Conservation (phyloP, 2,888 invertebrate genomes). For the Cryptops parisi region DNA sequence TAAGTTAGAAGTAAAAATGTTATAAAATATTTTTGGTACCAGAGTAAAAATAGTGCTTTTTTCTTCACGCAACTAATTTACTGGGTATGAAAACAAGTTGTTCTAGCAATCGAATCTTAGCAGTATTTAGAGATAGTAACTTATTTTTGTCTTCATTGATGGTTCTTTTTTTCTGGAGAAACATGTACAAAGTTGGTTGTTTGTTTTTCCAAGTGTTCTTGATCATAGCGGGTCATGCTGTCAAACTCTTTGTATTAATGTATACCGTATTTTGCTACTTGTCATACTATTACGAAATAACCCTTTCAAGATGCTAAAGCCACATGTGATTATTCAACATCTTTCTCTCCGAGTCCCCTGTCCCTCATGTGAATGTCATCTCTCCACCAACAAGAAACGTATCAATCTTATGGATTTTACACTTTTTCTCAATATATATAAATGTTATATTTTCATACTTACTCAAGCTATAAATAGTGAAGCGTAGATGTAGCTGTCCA, state of each 20-base stretch:
- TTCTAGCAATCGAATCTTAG: too few species aligned
- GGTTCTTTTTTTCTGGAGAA: slow-evolving; percentile 6
- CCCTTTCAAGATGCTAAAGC: neutral
- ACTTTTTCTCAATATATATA: slow-evolving; percentile 13
- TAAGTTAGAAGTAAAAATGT: slow-evolving; percentile 12
- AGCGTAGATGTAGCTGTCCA: too few species aligned
- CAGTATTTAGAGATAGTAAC: slow-evolving; percentile 9
- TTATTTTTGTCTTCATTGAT: slow-evolving; percentile 8
- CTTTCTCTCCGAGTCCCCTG: slow-evolving; percentile 7
- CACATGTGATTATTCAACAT: slow-evolving; percentile 6
- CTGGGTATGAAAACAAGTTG: too few species aligned
- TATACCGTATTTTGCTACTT: slow-evolving; percentile 15
- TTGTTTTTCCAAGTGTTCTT: slow-evolving; percentile 11
- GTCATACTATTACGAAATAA: slow-evolving; percentile 7
- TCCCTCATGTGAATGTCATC: slow-evolving; percentile 14
- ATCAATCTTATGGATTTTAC: slow-evolving; percentile 10
- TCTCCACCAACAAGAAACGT: slow-evolving; percentile 11
- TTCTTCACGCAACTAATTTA: too few species aligned
- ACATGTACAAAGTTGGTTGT: slow-evolving; percentile 13
- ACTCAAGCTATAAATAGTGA: slow-evolving; percentile 13
- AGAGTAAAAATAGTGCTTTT: slow-evolving; percentile 6
- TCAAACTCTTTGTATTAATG: slow-evolving; percentile 14
- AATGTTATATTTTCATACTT: slow-evolving; percentile 15
- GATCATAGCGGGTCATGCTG: slow-evolving; percentile 13
- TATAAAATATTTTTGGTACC: slow-evolving; percentile 14